phyloP scores from a whole-genome alignment of 1,140 invertebrate species.

The Leucophenga varia region DNA sequence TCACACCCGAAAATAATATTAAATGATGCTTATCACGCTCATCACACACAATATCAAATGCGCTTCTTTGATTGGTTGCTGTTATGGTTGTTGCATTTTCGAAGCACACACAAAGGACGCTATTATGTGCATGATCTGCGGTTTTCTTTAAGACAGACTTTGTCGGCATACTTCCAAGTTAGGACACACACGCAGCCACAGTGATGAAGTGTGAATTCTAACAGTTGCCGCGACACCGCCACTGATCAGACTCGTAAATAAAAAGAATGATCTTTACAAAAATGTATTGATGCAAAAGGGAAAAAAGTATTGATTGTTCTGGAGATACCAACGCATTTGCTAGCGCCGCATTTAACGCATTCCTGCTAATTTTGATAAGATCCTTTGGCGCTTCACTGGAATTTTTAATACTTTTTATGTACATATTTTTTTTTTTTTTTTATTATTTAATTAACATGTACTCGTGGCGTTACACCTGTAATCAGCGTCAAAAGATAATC shows the following conservation, averaged over 20 bases:
- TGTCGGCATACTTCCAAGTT: constrained; percentile 32
- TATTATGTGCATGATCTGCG: constrained; percentile 49
- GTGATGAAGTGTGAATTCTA: constrained; percentile 47
- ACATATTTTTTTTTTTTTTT: too few relatives aligned
- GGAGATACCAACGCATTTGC: constrained; percentile 27
- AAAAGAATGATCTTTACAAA: constrained; percentile 33
- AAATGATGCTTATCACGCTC: constrained; percentile 1
- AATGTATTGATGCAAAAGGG: background rate
- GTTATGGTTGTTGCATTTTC: too few relatives aligned
- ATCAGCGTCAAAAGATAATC: too few relatives aligned
- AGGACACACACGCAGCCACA: constrained; percentile 43
- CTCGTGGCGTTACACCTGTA: too few relatives aligned
- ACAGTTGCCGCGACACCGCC: constrained; percentile 30
- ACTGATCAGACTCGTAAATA: constrained; percentile 31
- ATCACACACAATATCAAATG: background rate
- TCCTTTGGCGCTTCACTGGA: background rate
- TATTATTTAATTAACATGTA: too few relatives aligned
- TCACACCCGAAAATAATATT: background rate
- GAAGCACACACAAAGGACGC: constrained; percentile 31
- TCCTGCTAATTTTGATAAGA: constrained; percentile 41
- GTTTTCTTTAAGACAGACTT: constrained; percentile 42
- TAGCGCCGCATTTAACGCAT: constrained; percentile 39
- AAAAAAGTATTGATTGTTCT: constrained; percentile 1
- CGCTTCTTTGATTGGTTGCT: constrained; percentile 17
- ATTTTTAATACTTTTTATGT: constrained; percentile 37